Evolutionary conservation across 2,113 vertebrate genomes (phyloP).

Genomic region (Emydocephalus ijimae): DNA sequence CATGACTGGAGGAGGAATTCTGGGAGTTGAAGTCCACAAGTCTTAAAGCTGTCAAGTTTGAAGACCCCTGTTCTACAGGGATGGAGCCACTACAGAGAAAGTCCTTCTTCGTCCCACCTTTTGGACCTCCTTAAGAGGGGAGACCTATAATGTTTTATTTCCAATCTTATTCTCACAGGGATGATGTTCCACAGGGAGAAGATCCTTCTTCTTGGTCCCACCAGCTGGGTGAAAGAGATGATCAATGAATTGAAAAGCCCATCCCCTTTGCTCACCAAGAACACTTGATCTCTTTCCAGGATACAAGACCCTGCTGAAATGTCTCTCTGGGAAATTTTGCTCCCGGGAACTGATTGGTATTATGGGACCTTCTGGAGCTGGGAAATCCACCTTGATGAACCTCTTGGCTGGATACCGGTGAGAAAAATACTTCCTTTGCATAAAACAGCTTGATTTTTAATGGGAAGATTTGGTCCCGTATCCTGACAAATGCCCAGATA

Average conservation of each 20-base stretch:
- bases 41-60: no score
- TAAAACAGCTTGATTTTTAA: background rate
- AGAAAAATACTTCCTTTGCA: constrained; percentile 25
- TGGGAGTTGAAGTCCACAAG: no score
- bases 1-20: no score
- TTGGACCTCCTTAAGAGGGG: background rate
- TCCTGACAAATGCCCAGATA: background rate
- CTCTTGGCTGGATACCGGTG: constrained; percentile 97
- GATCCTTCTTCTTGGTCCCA: background rate
- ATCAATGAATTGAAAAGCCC: background rate
- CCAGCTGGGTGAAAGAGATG: no score
- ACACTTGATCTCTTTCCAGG: constrained; percentile 64
- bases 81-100: background rate
- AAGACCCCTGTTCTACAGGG: background rate
- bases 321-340: constrained; percentile 93
- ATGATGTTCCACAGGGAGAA: background rate
- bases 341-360: constrained; percentile 94
- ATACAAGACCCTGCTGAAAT: constrained; percentile 97
- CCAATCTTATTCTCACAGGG: background rate
- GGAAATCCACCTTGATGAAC: constrained; percentile 98
- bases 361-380: constrained; percentile 95
- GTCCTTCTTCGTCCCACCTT: no score
- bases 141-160: background rate
- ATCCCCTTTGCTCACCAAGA: no score
- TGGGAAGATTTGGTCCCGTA: background rate